Evolutionary conservation across 2,888 invertebrate species (phyloP), one percentile per base, ranked within the genome.

Genomic region (Anoplius nigerrimus): DNA sequence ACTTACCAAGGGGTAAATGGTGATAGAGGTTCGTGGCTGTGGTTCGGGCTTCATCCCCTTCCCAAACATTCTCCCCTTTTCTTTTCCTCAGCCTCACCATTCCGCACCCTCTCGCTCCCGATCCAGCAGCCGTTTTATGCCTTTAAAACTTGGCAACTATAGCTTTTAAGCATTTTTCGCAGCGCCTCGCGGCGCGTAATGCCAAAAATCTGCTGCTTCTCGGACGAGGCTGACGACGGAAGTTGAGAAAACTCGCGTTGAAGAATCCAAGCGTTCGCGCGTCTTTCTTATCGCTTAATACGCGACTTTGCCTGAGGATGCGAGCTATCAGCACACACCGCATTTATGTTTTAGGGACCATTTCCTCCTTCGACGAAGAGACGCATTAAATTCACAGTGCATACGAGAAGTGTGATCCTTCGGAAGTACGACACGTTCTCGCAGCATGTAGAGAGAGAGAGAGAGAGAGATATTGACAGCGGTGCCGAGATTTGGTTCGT

Each of bases 1-100:
- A 78, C 71, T 83, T 79, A 77, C 80, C 79, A 82, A 75, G 72
- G 77, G 66, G 72, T 72, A 77, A 79, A 75, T 73, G 71, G 74
- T 56, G 74, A 72, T 67, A 64, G 62, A 52, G 69, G 72, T 58
- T 20, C 21, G 43, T 16, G 46, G 21, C 43, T n/a, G 46, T 24
- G 43, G 56, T 43, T 21, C 27, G 34, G 27, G 18, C 34, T 27
- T 34, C 34, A 34, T 3, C 34, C 11, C 11, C 34, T 34, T 34
- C 11, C 34, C 34, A 34, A 34, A 34, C 34, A 1, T 34, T 6
- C 8, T 34, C 34, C 8, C 8, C 8, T 6, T 34, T 2, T 18
- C 48, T 51, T 2, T 51, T 0, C n/a, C 16, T 15, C 20, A 16
- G 3, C 18, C 21, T 8, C 22, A n/a, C n/a, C n/a, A n/a, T n/a